A percentile compares a stretch with the other conserved stretches of the same genome.
Conservation (phyloP, 2,888 invertebrate species). For the Metopia argyrocephala region DNA sequence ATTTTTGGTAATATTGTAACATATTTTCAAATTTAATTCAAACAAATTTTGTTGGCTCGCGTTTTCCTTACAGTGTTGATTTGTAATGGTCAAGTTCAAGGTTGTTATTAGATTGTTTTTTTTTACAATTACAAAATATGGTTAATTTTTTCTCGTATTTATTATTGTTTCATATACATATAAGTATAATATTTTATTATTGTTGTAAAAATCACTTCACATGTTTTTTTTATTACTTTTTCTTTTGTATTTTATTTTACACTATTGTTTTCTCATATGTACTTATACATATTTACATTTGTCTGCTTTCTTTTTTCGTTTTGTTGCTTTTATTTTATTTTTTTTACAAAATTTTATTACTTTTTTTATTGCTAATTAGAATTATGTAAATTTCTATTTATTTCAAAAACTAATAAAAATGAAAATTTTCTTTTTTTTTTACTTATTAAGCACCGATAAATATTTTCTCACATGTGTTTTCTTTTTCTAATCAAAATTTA, state of each 20-base stretch:
- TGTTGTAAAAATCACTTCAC: conserved; percentile 11
- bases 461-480: not conserved
- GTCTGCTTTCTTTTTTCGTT: not conserved
- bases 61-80: conserved; percentile 6
- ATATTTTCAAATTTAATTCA: conserved; percentile 47
- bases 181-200: not conserved
- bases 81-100: conserved; percentile 50
- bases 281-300: not conserved
- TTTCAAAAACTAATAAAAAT: too few species aligned
- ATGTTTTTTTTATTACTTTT: too few species aligned
- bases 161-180: not conserved
- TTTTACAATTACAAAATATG: too few species aligned
- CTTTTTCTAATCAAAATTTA: not conserved
- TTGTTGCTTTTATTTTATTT: conserved; percentile 9
- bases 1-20: not conserved
- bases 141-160: conserved; percentile 18
- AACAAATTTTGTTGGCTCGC: not conserved
- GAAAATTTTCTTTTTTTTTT: not conserved
- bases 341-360: not conserved
- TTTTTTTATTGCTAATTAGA: not conserved
- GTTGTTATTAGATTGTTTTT: conserved; percentile 9
- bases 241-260: too few species aligned
- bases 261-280: too few species aligned
- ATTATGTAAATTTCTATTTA: conserved; percentile 38
- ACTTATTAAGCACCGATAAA: not conserved